Percentiles rank a stretch among this genome's conserved stretches.
These are phyloP conservation scores for Drosophila fulvimacula DNA, from an alignment of 2,888 invertebrate genomes.

Conservation along the genomic window DNA sequence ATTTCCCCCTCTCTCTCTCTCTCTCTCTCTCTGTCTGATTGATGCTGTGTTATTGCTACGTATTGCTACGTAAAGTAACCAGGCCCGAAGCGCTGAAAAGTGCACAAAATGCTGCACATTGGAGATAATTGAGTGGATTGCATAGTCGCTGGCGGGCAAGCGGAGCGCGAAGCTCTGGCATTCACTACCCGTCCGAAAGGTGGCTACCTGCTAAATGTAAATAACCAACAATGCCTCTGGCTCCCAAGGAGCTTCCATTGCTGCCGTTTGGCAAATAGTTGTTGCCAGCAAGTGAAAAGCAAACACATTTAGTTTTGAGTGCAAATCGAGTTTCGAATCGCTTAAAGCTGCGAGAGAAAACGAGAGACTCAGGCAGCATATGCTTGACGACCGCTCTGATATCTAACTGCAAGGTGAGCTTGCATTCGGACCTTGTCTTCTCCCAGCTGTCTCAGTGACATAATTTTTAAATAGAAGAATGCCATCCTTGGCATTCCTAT, in stretches of 20 bases:
- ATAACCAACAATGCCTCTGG: conserved; percentile 62
- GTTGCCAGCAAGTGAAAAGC: conserved; percentile 68
- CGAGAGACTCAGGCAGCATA: not conserved
- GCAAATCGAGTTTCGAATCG: conserved; percentile 76
- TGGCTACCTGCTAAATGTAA: conserved; percentile 54
- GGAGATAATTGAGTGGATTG: conserved; percentile 61
- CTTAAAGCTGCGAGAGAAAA: conserved; percentile 54
- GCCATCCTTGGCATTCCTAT: no score
- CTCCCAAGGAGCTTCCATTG: conserved; percentile 29
- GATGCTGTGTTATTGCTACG: conserved; percentile 47
- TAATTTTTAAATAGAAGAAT: conserved; percentile 33
- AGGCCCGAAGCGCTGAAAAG: conserved; percentile 46
- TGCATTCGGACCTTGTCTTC: not conserved
- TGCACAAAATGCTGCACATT: conserved; percentile 64
- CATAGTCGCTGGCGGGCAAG: conserved; percentile 32
- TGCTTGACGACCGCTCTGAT: conserved; percentile 4
- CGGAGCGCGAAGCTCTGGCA: conserved; percentile 6
- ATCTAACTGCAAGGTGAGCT: conserved; percentile 18
- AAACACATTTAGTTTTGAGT: conserved; percentile 76
- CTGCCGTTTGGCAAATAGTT: conserved; percentile 65
- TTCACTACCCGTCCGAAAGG: not conserved
- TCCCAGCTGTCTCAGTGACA: conserved; percentile 4
- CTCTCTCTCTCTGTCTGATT: conserved; percentile 27
- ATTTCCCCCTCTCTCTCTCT: not conserved
- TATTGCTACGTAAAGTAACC: conserved; percentile 28